Base-by-base conservation (phyloP, 64 coral and sea anemone species). In the Montipora sp. region DNA sequence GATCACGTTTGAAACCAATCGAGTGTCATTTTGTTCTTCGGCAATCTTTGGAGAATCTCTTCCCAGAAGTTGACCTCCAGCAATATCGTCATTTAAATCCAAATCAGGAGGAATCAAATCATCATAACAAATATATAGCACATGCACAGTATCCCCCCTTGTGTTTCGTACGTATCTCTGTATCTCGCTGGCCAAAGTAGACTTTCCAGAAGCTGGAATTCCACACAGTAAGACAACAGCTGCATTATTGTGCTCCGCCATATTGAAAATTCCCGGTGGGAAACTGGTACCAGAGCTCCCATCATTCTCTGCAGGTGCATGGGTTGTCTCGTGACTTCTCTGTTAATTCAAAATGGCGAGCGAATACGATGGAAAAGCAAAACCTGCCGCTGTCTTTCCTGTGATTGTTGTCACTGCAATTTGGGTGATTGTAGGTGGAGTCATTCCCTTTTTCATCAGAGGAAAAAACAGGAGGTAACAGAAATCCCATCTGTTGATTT, bases 381-480 rank as follows among this genome's bases (percentile, higher is more conserved):
- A 81, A 20, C 55, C 47, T 57, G 36, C 70, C 9, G 98, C 98
- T 8, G 94, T 83, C 0, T 72, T 94, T 90, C 98, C 98, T 4
- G 74, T 99, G 7, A 70, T 99, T 77, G 89, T 96, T 86, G 85
- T 99, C 19, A 96, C 94, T 19, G 86, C 79, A 49, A 74, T 99
- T 70, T 99, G 98, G 98, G 71, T 93, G 59, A 95, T 95, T 66
- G 84, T 99, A 73, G 98, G 98, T 21, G 89, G 68, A 83, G 85
- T 96, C 10, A 12, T 94, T 74, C 98, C 98, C 77, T 94, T 75
- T 88, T 99, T 92, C 84, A 89, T 99, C 47, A 94, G 75, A 92
- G 98, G 98, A 81, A 88, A 83, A 14, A 99, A 99, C 67, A 99
- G 93, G 86, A 89, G 94, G 98, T 99, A 94, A 77, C n/a, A 15